Percentiles rank a stretch among this genome's conserved stretches.
Conservation (phyloP, 2,888 invertebrate species). For the Podotricha telesiphe region DNA sequence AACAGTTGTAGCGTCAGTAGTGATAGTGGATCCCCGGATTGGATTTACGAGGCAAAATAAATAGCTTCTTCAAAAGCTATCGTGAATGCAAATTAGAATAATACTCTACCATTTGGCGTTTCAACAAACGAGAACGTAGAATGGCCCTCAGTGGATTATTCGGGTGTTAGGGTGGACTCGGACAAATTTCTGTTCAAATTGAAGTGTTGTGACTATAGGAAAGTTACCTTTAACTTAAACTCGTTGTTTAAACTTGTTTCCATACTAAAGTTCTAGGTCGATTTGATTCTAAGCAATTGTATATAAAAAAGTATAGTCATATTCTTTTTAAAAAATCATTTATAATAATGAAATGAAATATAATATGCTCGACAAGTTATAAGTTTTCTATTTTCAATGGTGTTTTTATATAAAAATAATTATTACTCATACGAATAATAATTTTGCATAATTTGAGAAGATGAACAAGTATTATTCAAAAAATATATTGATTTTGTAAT, state of each 20-base stretch:
- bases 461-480: background rate
- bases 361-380: too few relatives aligned
- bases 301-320: too few relatives aligned
- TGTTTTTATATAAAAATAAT: background rate
- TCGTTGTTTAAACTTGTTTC: background rate
- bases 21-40: constrained; percentile 51
- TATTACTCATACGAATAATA: background rate
- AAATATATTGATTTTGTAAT: background rate
- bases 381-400: too few relatives aligned
- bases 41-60: constrained; percentile 74
- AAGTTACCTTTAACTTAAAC: constrained; percentile 53
- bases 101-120: constrained; percentile 81
- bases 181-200: constrained; percentile 77
- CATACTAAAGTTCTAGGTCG: background rate
- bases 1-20: constrained; percentile 1
- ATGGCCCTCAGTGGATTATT: constrained; percentile 80
- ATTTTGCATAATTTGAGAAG: background rate
- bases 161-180: constrained; percentile 68
- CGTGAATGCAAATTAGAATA: constrained; percentile 81
- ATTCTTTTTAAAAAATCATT: background rate
- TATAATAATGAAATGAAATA: background rate
- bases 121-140: constrained; percentile 78
- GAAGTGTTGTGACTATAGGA: constrained; percentile 68
- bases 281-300: background rate
- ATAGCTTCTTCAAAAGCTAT: constrained; percentile 81